phyloP scores from a whole-genome alignment of 2,113 vertebrate species.

The Otis tarda region DNA sequence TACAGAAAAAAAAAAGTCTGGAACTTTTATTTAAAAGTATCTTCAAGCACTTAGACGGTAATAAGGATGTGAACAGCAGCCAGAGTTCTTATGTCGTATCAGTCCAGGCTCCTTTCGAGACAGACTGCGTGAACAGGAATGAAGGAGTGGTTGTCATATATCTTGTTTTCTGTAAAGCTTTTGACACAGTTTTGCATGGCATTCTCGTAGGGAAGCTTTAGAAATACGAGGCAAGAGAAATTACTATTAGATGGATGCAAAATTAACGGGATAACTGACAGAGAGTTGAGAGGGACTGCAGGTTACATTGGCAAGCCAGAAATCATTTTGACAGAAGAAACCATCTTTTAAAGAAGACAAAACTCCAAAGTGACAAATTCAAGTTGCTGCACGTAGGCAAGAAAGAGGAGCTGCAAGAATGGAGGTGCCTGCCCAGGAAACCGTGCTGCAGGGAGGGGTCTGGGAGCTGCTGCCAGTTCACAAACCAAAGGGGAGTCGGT shows the following conservation, averaged over 20 bases:
- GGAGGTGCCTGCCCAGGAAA: background rate
- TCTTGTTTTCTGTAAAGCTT: background rate
- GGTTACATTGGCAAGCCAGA: background rate
- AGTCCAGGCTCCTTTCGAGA: background rate
- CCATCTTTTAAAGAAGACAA: background rate
- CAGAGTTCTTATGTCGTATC: background rate
- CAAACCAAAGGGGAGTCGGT: accelerated
- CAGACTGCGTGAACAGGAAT: background rate
- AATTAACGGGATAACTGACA: background rate
- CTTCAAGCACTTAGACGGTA: background rate
- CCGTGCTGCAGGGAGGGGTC: accelerated
- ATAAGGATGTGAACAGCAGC: background rate
- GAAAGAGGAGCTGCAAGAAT: background rate
- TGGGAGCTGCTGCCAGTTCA: background rate
- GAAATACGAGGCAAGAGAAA: background rate
- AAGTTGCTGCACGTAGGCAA: background rate
- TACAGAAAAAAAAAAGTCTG: background rate
- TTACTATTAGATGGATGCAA: background rate
- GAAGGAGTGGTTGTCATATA: background rate
- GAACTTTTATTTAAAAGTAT: background rate
- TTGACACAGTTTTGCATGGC: background rate
- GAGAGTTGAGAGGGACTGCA: background rate
- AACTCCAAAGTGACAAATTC: background rate
- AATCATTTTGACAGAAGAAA: background rate
- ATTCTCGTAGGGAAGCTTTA: background rate